Base-by-base conservation (phyloP, 2,113 vertebrate species). In the Cygnus atratus region DNA sequence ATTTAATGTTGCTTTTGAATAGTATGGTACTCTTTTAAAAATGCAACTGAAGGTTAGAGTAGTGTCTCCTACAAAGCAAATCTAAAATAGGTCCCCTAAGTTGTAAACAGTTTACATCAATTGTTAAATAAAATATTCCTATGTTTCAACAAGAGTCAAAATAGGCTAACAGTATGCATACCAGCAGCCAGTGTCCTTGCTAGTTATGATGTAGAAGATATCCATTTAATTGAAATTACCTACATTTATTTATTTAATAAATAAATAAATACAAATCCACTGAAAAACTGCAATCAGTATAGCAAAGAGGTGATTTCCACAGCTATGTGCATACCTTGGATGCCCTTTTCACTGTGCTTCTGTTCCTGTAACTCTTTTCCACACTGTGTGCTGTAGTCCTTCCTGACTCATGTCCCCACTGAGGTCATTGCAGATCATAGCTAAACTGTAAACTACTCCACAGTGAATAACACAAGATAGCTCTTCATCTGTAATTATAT, bases 361-460 rank as follows among this genome's bases (percentile, higher is more conserved):
- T 77, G 73, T 74, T 93, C 92, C 57, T 81, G 46, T 46, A 97
- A 75, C 41, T 55, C 70, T 91, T 91, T 96, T 92, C 95, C 73
- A 86, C 25, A 92, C 84, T 39, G 62, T 18, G 52, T 93, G 84
- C 58, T 33, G 33, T 61, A 97, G 75, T 59, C 94, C 97, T 66
- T 96, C 91, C 80, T 92, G 92, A 13, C 76, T 96, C 33, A 88
- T 52, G 55, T 97, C 72, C 41, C 73, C 79, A 18, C 70, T 62
- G 58, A 96, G 92, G 66, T 97, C 96, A 89, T 76, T n/a, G 5
- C 55, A 96, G 92, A 97, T 93, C 78, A 94, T 89, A 76, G 86
- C 87, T 91, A 97, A 78, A 86, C 94, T 97, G 58, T 95, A 96
- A 72, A 97, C 67, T 77, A 95, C n/a, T 52, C 95, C 81, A n/a